Conservation (phyloP, 2,113 vertebrate species). For the Mustela nigripes region DNA sequence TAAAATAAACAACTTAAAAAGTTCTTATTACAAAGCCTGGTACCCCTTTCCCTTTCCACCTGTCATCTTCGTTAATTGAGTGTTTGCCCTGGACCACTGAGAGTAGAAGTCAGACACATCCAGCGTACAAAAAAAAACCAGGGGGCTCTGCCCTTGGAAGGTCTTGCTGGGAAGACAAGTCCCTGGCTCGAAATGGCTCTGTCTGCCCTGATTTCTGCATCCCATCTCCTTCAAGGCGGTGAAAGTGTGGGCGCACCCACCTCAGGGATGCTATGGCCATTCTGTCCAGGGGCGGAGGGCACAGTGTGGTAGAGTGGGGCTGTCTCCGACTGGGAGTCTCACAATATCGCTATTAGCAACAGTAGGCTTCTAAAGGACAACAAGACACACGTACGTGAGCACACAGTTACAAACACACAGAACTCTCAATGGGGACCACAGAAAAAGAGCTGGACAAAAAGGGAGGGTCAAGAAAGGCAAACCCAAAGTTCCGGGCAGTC, state of each 20-base stretch:
- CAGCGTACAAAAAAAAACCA: not conserved
- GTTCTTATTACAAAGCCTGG: not conserved
- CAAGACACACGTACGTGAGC: not conserved
- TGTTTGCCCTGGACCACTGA: not conserved
- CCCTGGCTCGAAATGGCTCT: not conserved
- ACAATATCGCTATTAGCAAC: not conserved
- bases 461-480: not conserved
- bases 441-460: constrained; percentile 57
- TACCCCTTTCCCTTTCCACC: not conserved
- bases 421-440: not conserved
- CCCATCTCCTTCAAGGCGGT: not conserved
- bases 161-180: not conserved
- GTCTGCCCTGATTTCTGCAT: not conserved
- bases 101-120: not conserved
- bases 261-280: not conserved
- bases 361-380: not conserved
- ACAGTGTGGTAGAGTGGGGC: not conserved
- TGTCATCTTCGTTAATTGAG: not conserved
- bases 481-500: not conserved
- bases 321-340: not conserved
- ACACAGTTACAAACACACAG: not conserved
- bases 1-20: constrained; percentile 5
- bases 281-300: not conserved
- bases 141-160: not conserved
- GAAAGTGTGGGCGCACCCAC: not conserved